Evolutionary conservation across 1,140 invertebrate genomes (phyloP), one percentile per base, ranked within the genome.

Genomic region (Mesaphorura yosii): DNA sequence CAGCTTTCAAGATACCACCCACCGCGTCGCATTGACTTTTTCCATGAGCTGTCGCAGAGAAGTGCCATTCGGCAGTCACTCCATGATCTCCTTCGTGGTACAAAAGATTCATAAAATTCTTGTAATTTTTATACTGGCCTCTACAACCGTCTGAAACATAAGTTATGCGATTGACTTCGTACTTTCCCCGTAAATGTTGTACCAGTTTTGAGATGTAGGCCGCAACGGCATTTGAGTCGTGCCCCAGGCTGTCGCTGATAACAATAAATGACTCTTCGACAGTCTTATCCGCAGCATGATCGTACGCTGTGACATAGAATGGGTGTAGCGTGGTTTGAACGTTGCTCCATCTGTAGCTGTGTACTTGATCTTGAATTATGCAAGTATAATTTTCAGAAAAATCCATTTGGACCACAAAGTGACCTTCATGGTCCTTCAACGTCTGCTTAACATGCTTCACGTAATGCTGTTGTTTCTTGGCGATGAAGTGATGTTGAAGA

Each of bases 21-120:
- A 66, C 53, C 26, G 64, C 65, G 49, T 73, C 72, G 28, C 69
- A 71, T 29, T 69, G 69, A 44, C 67, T 62, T 63, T 71, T 66
- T 19, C 55, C 69, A 48, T 64, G 69, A 14, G 58, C 53, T 31
- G 66, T 66, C 23, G 65, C 64, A 58, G 59, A 65, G 49, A 64
- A 65, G 52, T 66, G 53, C 65, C 65, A 69, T 46, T 65, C 62
- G 6, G 60, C 64, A 22, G 55, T 28, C 10, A 70, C 40, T 28
- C 52, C 29, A 48, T 67, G 66, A 57, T 68, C 63, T 31, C 63
- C 49, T 46, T 62, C 22, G 42, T 64, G 63, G 44, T 61, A 41
- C 20, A 60, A 58, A 2, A 68, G 48, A 55, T 69, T 68, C 3
- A 49, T 23, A 45, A 70, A 59, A 40, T 64, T 67, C 41, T 66